These are phyloP conservation scores for Drosophila pseudotakahashii DNA, from an alignment of 2,888 invertebrate species.

Conservation along the genomic window DNA sequence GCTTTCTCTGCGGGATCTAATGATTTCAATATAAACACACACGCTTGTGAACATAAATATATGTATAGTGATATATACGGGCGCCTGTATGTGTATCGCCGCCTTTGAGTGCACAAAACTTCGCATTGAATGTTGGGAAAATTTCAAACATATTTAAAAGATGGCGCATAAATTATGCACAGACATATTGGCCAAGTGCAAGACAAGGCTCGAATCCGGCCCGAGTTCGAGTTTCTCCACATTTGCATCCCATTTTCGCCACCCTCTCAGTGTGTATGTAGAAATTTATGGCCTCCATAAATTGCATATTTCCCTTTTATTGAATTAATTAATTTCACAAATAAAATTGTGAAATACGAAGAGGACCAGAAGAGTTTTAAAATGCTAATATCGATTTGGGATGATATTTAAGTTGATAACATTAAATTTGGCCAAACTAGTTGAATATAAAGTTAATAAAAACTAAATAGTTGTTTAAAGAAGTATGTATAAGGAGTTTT, in stretches of 20 bases:
- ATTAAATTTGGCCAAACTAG: too few relatives aligned
- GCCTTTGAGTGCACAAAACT: constrained; percentile 18
- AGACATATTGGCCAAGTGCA: constrained; percentile 56
- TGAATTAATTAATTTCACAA: constrained; percentile 70
- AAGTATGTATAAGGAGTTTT: too few relatives aligned
- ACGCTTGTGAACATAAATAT: background rate
- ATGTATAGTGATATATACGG: background rate
- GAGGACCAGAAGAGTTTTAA: background rate
- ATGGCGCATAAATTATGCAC: constrained; percentile 66
- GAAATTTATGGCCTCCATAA: constrained; percentile 68
- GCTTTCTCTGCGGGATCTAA: constrained; percentile 35
- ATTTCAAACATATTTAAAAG: constrained; percentile 55
- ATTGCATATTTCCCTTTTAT: constrained; percentile 66
- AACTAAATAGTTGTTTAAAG: too few relatives aligned
- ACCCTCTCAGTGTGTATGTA: constrained; percentile 21
- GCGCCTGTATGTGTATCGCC: too few relatives aligned
- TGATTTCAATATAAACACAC: constrained; percentile 28
- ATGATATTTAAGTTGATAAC: background rate
- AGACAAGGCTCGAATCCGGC: constrained; percentile 27
- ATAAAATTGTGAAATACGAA: constrained; percentile 53
- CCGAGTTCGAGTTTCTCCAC: constrained; percentile 21
- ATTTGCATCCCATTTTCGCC: background rate
- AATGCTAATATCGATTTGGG: constrained; percentile 1
- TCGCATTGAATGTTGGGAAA: constrained; percentile 26
- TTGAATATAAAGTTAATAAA: too few relatives aligned